Percentiles rank a stretch among this genome's conserved stretches.
Evolutionary conservation across 35 echinoderm and acorn worm species (phyloP).

Genomic region (Acanthaster planci): DNA sequence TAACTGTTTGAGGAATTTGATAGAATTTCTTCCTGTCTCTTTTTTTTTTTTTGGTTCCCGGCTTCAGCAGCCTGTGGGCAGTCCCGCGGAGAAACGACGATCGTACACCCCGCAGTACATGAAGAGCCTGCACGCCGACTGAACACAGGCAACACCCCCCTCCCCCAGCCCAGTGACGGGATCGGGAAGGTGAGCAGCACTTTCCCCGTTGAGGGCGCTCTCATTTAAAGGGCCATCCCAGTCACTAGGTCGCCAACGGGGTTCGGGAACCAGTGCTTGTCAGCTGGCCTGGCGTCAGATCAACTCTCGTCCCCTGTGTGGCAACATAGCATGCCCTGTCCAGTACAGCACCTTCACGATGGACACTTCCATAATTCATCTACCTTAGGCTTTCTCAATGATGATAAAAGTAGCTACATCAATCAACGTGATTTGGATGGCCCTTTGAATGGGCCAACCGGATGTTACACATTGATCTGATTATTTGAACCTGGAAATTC

Average conservation of each 20-base stretch:
- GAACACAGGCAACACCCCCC: neutral
- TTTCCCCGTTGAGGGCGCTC: constrained; percentile 2
- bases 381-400: too few species aligned
- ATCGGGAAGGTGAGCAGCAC: neutral
- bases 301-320: too few species aligned
- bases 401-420: too few species aligned
- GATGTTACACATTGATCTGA: too few species aligned
- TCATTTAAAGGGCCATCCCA: constrained; percentile 2
- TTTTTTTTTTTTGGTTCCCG: neutral
- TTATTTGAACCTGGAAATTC: too few species aligned
- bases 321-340: too few species aligned
- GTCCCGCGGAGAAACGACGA: constrained; percentile 36
- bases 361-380: too few species aligned
- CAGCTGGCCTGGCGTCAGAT: too few species aligned
- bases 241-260: neutral
- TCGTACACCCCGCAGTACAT: constrained; percentile 35
- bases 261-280: neutral
- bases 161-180: neutral
- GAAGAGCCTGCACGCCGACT: constrained; percentile 57
- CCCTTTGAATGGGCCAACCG: too few species aligned
- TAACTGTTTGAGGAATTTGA: too few species aligned
- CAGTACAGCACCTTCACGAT: too few species aligned
- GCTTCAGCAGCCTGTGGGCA: neutral
- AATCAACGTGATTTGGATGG: too few species aligned
- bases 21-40: neutral